Evolutionary conservation across 2,888 invertebrate genomes (phyloP).

Genomic region (Drosophila melanocephala): DNA sequence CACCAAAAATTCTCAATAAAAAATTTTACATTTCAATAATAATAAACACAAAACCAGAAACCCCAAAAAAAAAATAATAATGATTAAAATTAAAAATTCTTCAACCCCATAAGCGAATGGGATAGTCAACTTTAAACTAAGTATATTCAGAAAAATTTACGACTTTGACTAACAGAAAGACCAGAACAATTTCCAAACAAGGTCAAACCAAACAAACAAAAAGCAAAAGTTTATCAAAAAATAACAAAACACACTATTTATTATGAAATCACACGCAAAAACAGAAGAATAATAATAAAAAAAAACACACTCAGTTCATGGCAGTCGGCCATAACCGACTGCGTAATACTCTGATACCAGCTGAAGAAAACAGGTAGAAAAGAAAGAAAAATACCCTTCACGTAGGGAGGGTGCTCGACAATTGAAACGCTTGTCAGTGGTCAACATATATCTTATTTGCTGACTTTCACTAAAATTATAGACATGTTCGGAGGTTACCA

Average conservation of each 20-base stretch:
- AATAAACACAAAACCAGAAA: conserved; percentile 8
- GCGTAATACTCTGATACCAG: conserved; percentile 4
- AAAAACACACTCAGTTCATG: not conserved
- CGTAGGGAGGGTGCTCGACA: not conserved
- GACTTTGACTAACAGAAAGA: not conserved
- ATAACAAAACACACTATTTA: conserved; percentile 1
- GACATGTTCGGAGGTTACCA: not conserved
- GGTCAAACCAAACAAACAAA: conserved; percentile 1
- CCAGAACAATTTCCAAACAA: conserved; percentile 25
- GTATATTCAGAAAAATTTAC: conserved; percentile 13
- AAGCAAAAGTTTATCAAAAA: conserved; percentile 5
- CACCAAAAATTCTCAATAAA: conserved; percentile 21
- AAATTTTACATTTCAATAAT: conserved; percentile 35
- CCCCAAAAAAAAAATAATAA: not conserved
- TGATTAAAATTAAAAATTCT: conserved; percentile 15
- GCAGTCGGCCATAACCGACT: conserved; percentile 3
- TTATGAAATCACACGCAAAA: conserved; percentile 2
- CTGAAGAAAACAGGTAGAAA: not conserved
- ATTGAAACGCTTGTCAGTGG: not conserved
- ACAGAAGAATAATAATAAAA: not conserved
- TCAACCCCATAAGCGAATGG: conserved; percentile 10
- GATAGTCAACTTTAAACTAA: conserved; percentile 26
- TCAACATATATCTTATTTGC: not conserved
- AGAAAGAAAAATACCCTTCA: not conserved
- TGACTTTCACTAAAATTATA: not conserved